Evolutionary conservation across 2,888 invertebrate genomes (phyloP).

Genomic region (Agrenia bidenticulata): DNA sequence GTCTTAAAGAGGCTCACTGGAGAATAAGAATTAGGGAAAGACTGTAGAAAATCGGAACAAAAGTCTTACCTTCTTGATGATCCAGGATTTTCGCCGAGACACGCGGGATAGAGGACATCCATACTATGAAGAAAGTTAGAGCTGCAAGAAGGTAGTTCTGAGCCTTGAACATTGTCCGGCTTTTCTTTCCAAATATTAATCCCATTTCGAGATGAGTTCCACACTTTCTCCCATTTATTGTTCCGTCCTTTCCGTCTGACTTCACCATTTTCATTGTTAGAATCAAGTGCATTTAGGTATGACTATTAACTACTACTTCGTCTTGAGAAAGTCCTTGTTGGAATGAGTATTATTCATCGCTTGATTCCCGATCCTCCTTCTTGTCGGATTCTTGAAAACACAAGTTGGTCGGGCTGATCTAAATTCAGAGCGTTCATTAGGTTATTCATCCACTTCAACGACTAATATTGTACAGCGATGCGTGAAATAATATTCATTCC

Average conservation of each 20-base stretch:
- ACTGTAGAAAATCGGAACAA: conserved; percentile 6
- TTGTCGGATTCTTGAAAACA: neutral
- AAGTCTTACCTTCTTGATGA: conserved; percentile 47
- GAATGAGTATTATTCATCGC: neutral
- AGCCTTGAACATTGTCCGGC: neutral
- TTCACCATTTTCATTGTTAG: neutral
- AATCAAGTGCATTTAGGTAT: neutral
- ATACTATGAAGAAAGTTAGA: neutral
- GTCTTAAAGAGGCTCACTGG: conserved; percentile 15
- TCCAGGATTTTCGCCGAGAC: conserved; percentile 48
- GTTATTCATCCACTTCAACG: conserved; percentile 7
- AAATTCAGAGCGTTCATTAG: conserved; percentile 5
- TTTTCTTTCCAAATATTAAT: conserved; percentile 10
- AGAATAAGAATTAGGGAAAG: conserved; percentile 16
- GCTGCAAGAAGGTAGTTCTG: neutral
- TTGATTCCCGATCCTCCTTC: neutral
- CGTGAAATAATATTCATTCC: conserved; percentile 7
- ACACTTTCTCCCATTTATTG: conserved; percentile 11
- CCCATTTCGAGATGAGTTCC: neutral
- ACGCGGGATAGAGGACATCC: conserved; percentile 15
- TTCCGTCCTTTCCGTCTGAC: no score
- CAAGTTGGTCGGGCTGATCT: neutral
- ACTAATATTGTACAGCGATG: neutral
- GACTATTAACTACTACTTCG: neutral
- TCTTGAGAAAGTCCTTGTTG: neutral